Evolutionary conservation across 2,797 vertebrate genomes (phyloP).

Genomic region (Petrocephalus schoutedeni): DNA sequence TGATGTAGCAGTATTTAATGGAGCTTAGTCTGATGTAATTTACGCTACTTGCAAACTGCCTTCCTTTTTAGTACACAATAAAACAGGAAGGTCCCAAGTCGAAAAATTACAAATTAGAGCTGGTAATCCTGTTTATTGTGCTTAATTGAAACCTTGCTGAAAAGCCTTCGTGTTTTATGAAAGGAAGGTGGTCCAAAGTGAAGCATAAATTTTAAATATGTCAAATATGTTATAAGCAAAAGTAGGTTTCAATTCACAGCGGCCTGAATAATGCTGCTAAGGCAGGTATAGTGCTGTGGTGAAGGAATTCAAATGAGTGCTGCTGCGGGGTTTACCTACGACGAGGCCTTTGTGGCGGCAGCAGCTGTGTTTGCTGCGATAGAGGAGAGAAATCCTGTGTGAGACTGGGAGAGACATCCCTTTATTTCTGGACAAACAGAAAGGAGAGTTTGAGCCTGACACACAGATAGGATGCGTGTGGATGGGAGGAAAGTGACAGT

Average conservation of each 20-base stretch:
- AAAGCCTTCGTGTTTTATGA: constrained; percentile 51
- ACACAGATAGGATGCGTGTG: background rate
- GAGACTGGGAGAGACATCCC: constrained; percentile 35
- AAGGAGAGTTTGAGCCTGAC: background rate
- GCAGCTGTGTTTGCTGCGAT: constrained; percentile 56
- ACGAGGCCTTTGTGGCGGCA: constrained; percentile 38
- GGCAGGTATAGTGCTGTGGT: constrained; percentile 17
- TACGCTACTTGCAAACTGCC: background rate
- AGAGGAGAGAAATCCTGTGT: constrained; percentile 23
- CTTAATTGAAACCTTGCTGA: constrained; percentile 55
- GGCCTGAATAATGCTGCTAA: constrained; percentile 48
- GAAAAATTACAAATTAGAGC: constrained; percentile 50
- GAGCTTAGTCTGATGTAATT: background rate
- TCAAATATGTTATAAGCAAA: constrained; percentile 40
- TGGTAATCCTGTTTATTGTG: constrained; percentile 51
- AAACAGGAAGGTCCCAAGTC: constrained; percentile 38
- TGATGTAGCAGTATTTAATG: background rate
- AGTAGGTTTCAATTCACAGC: constrained; percentile 21
- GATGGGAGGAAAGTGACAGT: constrained; percentile 10
- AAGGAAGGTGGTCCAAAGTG: constrained; percentile 36
- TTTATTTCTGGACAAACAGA: constrained; percentile 48
- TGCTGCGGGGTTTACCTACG: constrained; percentile 34
- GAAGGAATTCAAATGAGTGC: constrained; percentile 15
- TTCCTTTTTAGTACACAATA: background rate
- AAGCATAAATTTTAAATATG: constrained; percentile 38